Conservation (phyloP, 2,888 invertebrate species). For the Mimachlamys varia region DNA sequence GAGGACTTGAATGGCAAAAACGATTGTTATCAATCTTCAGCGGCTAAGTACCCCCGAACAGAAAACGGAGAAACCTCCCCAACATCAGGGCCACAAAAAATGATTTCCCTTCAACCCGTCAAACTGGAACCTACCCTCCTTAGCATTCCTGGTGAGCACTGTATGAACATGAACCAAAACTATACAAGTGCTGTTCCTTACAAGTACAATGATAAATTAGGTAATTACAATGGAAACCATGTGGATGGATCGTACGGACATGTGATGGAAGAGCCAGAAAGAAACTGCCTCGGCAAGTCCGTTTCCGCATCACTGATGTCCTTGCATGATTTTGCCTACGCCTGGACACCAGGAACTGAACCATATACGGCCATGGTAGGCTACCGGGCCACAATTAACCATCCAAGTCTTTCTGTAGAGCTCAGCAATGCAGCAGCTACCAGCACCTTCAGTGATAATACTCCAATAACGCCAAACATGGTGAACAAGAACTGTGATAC, state of each 20-base stretch:
- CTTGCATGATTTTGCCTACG: slow-evolving; percentile 31
- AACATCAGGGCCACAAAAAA: neutral
- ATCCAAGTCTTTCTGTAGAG: slow-evolving; percentile 15
- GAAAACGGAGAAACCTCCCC: slow-evolving; percentile 8
- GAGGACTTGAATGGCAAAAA: neutral
- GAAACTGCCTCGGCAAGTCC: neutral
- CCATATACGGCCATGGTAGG: neutral
- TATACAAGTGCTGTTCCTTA: neutral
- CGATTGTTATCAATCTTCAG: neutral
- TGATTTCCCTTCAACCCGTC: slow-evolving; percentile 20
- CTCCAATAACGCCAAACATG: neutral
- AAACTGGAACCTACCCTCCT: slow-evolving; percentile 16
- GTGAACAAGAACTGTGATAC: neutral
- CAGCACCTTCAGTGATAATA: slow-evolving; percentile 18
- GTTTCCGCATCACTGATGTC: neutral
- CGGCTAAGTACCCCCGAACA: neutral
- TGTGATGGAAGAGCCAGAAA: neutral
- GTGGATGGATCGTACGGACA: neutral
- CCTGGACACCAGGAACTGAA: neutral
- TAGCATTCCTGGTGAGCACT: slow-evolving; percentile 5
- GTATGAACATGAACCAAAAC: neutral
- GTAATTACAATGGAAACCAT: neutral
- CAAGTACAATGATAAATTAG: slow-evolving; percentile 5
- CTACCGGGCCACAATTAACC: neutral
- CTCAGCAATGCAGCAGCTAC: neutral